Base-by-base conservation (phyloP, 1,140 invertebrate genomes). In the Trachymyrmex septentrionalis region DNA sequence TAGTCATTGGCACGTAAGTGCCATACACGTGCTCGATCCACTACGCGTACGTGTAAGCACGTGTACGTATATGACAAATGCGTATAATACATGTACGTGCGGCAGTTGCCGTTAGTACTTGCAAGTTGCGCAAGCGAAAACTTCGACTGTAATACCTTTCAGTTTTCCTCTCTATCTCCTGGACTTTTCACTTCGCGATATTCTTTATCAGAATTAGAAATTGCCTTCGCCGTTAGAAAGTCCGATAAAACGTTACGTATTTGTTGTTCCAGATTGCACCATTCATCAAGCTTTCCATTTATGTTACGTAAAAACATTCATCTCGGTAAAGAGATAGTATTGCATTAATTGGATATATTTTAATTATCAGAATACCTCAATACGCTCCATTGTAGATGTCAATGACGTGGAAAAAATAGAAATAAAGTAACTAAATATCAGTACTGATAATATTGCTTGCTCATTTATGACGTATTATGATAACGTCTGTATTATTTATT, bases 1-100 rank as follows among this genome's bases (percentile, higher is more conserved):
- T 86, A 87, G 88, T 87, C 88, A 80, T 90, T 87, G 88, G 88
- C 89, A 90, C 88, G 89, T 90, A 89, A 90, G 78, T 63, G 59
- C 59, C 27, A 61, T 27, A 78, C 87, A 87, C 87, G 88, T 90
- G 86, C 73, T 30, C 67, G 55, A 63, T 48, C 67, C 6, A 38
- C 19, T 34, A 44, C 14, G 69, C 34, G 69, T 50, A 59, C 30
- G 57, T 55, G 61, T 66, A 80, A 80, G 61, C 53, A 53, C 48
- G 19, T 44, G 48, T 67, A 67, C 48, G 55, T 71, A 66, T 66
- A 59, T 63, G 72, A 21, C 76, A 80, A 91, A 81, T 78, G 53
- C 67, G 72, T 50, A 59, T 21, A 59, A 55, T 66, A 55, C 38
- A 73, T 27, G 63, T 82, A 67, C 63, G 61, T 63, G 44, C 66